Evolutionary conservation across 2,797 vertebrate species (phyloP).

Genomic region (Lophotriccus pileatus): DNA sequence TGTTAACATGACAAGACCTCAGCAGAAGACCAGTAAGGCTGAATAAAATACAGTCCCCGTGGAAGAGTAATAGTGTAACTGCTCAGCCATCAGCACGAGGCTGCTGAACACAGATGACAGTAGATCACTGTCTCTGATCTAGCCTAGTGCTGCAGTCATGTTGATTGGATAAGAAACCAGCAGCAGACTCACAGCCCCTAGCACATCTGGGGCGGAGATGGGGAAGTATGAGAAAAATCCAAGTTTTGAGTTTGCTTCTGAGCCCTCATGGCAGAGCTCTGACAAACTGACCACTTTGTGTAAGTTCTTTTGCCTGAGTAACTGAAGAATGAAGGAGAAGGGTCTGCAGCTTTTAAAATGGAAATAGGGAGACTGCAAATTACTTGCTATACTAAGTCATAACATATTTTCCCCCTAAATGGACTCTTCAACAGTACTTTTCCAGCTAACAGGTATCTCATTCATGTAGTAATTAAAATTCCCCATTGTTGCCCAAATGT

Average conservation of each 20-base stretch:
- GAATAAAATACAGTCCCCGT: not conserved
- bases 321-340: not conserved
- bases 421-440: not conserved
- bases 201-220: not conserved
- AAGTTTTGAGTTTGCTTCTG: not conserved
- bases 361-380: not conserved
- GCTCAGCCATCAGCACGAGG: not conserved
- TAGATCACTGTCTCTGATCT: not conserved
- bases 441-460: not conserved
- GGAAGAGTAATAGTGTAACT: not conserved
- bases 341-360: not conserved
- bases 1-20: not conserved
- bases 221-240: not conserved
- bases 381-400: not conserved
- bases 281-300: not conserved
- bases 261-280: not conserved
- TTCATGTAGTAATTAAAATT: not conserved
- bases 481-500: not conserved
- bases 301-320: not conserved
- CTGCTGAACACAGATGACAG: not conserved
- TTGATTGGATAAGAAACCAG: not conserved
- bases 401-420: not conserved
- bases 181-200: not conserved
- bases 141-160: not conserved
- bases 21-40: not conserved